Evolutionary conservation across 2,113 vertebrate species (phyloP).

Genomic region (Oreotrochilus melanogaster): DNA sequence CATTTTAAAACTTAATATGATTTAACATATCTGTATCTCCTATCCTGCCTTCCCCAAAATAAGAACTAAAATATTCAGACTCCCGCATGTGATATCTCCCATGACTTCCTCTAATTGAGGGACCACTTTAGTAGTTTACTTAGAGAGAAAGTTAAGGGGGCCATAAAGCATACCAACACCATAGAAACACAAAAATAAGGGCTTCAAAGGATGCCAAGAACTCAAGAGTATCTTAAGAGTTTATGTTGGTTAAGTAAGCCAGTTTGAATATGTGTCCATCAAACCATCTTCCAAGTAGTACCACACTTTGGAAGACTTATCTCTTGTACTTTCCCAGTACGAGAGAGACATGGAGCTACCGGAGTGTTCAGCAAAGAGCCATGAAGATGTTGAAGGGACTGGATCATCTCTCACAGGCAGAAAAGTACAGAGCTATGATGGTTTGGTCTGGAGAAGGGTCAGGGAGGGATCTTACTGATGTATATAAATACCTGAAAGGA

Average conservation of each 20-base stretch:
- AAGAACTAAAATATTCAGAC: neutral
- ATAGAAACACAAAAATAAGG: neutral
- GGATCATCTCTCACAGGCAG: neutral
- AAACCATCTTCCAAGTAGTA: neutral
- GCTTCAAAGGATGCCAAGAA: neutral
- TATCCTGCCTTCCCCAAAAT: neutral
- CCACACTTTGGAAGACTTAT: fast-evolving
- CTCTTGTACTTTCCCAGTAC: neutral
- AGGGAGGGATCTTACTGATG: fast-evolving
- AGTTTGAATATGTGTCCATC: neutral
- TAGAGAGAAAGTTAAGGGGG: neutral
- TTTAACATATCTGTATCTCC: neutral
- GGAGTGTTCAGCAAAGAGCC: neutral
- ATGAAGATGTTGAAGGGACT: neutral
- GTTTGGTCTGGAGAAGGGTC: neutral
- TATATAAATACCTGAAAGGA: neutral
- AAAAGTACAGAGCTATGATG: neutral
- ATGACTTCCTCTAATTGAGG: neutral
- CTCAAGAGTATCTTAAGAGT: neutral
- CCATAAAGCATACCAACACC: neutral
- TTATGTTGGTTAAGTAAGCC: neutral
- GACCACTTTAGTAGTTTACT: neutral
- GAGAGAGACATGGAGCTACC: neutral
- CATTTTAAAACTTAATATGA: neutral
- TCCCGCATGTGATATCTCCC: neutral